Evolutionary conservation across 2,797 vertebrate genomes (phyloP).

Genomic region (Zenarchopterus dispar): DNA sequence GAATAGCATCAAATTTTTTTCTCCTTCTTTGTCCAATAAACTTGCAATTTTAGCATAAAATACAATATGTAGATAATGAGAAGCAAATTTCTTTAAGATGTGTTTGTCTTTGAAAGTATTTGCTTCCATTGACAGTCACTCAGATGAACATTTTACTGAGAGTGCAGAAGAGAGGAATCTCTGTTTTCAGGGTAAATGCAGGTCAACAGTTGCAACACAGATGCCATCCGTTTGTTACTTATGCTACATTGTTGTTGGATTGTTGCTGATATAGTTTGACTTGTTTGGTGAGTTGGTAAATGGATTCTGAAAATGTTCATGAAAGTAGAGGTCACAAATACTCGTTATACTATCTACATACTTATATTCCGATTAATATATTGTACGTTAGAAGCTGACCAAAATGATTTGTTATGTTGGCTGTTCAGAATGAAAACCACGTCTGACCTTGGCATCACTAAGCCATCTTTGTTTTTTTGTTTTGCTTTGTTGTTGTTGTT

Average conservation of each 20-base stretch:
- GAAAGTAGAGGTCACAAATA: too few relatives aligned
- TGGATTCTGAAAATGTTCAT: too few relatives aligned
- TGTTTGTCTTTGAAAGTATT: conserved; percentile 42
- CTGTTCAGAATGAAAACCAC: conserved; percentile 19
- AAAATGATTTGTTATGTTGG: conserved; percentile 2
- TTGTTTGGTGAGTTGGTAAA: too few relatives aligned
- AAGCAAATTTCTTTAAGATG: conserved; percentile 18
- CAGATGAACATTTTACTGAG: conserved; percentile 7
- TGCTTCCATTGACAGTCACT: conserved; percentile 11
- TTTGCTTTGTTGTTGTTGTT: background rate
- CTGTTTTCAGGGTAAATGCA: background rate
- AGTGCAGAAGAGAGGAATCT: background rate
- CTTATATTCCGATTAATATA: too few relatives aligned
- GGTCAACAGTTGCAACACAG: background rate
- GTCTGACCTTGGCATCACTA: conserved; percentile 48
- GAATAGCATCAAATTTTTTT: conserved; percentile 38
- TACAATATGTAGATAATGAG: conserved; percentile 32
- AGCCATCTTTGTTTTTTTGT: too few relatives aligned
- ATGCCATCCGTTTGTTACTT: too few relatives aligned
- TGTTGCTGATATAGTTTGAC: too few relatives aligned
- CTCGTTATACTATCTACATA: too few relatives aligned
- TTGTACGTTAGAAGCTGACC: too few relatives aligned
- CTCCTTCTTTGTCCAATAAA: conserved; percentile 17
- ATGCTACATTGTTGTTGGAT: too few relatives aligned
- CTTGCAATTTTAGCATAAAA: conserved; percentile 52